Percentiles rank a stretch among this genome's conserved stretches.
phyloP scores from a whole-genome alignment of 2,888 invertebrate genomes.

The Adineta ricciae region DNA sequence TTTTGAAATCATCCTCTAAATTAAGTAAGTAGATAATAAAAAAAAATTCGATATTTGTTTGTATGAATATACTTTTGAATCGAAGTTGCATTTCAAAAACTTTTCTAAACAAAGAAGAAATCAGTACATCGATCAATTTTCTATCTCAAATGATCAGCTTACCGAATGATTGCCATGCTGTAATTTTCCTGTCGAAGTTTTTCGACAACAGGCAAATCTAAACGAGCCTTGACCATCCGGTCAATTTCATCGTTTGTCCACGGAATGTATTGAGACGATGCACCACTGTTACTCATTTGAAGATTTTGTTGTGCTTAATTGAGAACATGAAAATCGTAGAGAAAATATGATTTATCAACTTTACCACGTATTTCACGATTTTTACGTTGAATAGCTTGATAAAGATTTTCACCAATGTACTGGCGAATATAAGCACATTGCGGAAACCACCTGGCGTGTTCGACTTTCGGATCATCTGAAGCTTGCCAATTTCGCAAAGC shows the following conservation, averaged over 20 bases:
- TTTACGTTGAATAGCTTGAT: not conserved
- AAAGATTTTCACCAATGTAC: constrained; percentile 64
- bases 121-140: no score
- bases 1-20: not conserved
- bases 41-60: not conserved
- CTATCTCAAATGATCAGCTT: not conserved
- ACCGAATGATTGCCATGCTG: not conserved
- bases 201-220: not conserved
- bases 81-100: not conserved
- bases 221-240: not conserved
- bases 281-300: rapidly evolving
- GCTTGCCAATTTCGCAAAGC: constrained; percentile 77
- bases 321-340: not conserved
- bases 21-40: not conserved
- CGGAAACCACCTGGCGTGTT: constrained; percentile 84
- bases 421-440: constrained; percentile 70
- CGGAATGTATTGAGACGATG: not conserved
- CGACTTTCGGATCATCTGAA: constrained; percentile 80
- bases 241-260: not conserved
- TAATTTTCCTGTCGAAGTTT: not conserved
- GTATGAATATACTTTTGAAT: not conserved
- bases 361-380: not conserved
- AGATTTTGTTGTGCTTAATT: not conserved
- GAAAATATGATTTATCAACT: no score
- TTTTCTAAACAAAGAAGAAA: not conserved